Evolutionary conservation across 2,797 vertebrate species (phyloP).

Genomic region (Neopelma chrysocephalum): DNA sequence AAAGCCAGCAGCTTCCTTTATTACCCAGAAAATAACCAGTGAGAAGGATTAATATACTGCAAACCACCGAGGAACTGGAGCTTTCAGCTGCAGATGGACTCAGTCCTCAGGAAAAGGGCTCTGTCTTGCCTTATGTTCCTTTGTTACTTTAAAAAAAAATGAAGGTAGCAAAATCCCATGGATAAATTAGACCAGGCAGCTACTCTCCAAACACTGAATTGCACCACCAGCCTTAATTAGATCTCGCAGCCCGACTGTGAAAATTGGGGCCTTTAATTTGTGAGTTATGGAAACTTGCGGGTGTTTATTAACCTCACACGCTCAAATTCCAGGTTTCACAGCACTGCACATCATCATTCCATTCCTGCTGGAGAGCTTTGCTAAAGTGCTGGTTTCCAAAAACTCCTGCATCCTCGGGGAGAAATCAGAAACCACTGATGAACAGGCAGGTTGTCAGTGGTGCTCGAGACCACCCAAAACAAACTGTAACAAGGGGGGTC

Average conservation of each 20-base stretch:
- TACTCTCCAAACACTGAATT: slow-evolving; percentile 57
- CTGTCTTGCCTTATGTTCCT: not conserved
- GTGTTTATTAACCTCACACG: slow-evolving; percentile 67
- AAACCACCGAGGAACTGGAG: not conserved
- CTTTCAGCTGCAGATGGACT: not conserved
- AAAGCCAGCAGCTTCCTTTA: not conserved
- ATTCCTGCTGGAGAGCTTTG: slow-evolving; percentile 19
- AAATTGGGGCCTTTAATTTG: slow-evolving; percentile 74
- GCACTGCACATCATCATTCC: slow-evolving; percentile 20
- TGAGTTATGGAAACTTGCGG: slow-evolving; percentile 65
- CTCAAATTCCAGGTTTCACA: slow-evolving; percentile 63
- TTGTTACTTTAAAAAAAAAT: not conserved
- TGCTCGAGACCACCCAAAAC: not conserved
- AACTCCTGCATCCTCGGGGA: not conserved
- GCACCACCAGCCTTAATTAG: slow-evolving; percentile 75
- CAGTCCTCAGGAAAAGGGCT: not conserved
- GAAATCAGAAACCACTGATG: not conserved
- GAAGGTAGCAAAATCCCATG: slow-evolving; percentile 46
- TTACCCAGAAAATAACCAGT: not conserved
- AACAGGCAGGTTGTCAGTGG: fast-evolving
- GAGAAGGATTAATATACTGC: not conserved
- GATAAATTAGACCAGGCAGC: slow-evolving; percentile 68
- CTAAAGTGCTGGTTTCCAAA: not conserved
- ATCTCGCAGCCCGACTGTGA: slow-evolving; percentile 64
- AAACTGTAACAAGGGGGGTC: not conserved